Percentiles rank a stretch among this genome's conserved stretches.
phyloP scores from a whole-genome alignment of 1,140 invertebrate genomes.

The Metopolophium dirhodum region DNA sequence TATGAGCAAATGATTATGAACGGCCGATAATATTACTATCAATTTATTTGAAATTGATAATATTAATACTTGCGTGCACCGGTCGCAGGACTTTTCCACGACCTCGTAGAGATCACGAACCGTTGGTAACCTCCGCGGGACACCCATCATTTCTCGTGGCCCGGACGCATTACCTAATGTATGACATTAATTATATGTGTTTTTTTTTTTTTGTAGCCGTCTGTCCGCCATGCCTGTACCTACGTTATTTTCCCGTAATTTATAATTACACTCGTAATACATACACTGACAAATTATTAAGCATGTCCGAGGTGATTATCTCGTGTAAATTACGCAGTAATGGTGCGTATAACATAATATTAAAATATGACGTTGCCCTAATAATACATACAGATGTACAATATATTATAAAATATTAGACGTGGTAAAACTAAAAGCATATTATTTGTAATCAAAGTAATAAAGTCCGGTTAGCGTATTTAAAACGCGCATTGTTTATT shows the following conservation, averaged over 20 bases:
- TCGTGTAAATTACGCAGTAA: neutral
- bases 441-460: neutral
- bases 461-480: neutral
- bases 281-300: constrained; percentile 30
- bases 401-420: neutral
- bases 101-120: constrained; percentile 17
- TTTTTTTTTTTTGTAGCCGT: neutral
- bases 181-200: neutral
- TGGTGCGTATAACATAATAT: neutral
- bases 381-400: neutral
- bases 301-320: neutral
- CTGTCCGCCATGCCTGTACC: neutral
- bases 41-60: neutral
- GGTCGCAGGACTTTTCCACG: neutral
- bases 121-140: neutral
- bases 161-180: neutral
- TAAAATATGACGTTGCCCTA: neutral
- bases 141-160: neutral
- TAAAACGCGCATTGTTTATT: neutral
- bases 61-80: neutral
- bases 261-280: constrained; percentile 3
- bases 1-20: neutral
- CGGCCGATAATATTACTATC: neutral
- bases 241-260: neutral
- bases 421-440: neutral